Conservation (phyloP, 2,888 invertebrate species). For the Odiellus spinosus region DNA sequence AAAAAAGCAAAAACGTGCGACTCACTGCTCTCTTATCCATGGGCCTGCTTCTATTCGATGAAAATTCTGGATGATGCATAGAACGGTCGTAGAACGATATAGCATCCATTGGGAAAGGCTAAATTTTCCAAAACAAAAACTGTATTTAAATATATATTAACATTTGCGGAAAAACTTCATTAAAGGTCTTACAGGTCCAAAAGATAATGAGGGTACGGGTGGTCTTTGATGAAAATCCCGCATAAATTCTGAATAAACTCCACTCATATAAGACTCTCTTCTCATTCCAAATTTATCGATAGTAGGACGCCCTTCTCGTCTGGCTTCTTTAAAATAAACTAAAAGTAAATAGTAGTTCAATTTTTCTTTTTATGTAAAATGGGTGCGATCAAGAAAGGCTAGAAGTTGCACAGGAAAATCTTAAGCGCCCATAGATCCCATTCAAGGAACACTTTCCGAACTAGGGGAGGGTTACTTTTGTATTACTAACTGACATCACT, state of each 20-base stretch:
- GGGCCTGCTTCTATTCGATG: constrained; percentile 37
- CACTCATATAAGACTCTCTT: background rate
- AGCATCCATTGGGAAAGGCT: constrained; percentile 27
- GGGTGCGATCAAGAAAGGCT: too few relatives aligned
- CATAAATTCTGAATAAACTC: constrained; percentile 49
- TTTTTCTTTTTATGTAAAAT: too few relatives aligned
- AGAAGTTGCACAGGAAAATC: too few relatives aligned
- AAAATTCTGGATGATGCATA: constrained; percentile 53
- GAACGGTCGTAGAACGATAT: constrained; percentile 64
- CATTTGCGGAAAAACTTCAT: background rate
- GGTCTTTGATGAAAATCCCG: constrained; percentile 26
- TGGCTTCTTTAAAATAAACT: constrained; percentile 2
- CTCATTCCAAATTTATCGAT: background rate
- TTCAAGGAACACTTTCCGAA: too few relatives aligned
- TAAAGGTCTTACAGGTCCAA: constrained; percentile 49
- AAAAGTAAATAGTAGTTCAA: background rate
- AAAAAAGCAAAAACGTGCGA: constrained; percentile 17
- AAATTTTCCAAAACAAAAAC: background rate
- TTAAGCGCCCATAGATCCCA: too few relatives aligned
- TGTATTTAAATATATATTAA: background rate
- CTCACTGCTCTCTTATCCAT: constrained; percentile 26
- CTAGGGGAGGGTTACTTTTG: too few relatives aligned
- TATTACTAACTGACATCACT: too few relatives aligned
- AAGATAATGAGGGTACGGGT: constrained; percentile 52
- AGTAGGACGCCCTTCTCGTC: constrained; percentile 9